These are phyloP conservation scores for Colletes collaris DNA, from an alignment of 2,888 invertebrate genomes.

Conservation along the genomic window DNA sequence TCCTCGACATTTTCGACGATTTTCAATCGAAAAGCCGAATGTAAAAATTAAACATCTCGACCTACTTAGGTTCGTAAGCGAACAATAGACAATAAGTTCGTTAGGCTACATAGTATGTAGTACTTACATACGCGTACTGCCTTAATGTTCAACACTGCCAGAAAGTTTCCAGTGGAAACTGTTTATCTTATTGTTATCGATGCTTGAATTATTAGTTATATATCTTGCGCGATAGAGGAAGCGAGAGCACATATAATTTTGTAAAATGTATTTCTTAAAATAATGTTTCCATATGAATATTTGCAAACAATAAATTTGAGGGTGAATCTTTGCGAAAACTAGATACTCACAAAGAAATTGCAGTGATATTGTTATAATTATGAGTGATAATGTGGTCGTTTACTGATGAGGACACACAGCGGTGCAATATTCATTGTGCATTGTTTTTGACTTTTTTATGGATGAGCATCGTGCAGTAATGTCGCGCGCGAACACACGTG, in stretches of 20 bases:
- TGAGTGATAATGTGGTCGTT: too few species aligned
- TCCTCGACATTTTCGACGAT: too few species aligned
- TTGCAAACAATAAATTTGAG: background rate
- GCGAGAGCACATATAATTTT: background rate
- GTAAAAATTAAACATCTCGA: background rate
- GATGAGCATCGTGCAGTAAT: background rate
- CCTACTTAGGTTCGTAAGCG: background rate
- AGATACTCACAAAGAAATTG: too few species aligned
- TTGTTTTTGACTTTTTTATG: background rate
- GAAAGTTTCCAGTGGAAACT: too few species aligned
- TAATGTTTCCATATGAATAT: background rate
- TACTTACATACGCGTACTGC: background rate
- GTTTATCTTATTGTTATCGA: too few species aligned
- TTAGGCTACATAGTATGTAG: background rate
- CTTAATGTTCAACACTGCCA: background rate
- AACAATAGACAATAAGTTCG: background rate
- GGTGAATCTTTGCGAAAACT: background rate
- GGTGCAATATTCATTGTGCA: background rate
- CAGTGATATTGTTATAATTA: too few species aligned
- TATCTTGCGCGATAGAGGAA: background rate
- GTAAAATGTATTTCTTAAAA: background rate
- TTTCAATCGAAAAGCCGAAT: background rate
- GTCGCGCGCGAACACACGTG: constrained; percentile 32
- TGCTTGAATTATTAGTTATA: background rate
- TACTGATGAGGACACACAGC: too few species aligned